A percentile compares a stretch with the other conserved stretches of the same genome.
Conservation (phyloP, 35 echinoderm and acorn worm genomes). For the Hemicentrotus pulcherrimus region DNA sequence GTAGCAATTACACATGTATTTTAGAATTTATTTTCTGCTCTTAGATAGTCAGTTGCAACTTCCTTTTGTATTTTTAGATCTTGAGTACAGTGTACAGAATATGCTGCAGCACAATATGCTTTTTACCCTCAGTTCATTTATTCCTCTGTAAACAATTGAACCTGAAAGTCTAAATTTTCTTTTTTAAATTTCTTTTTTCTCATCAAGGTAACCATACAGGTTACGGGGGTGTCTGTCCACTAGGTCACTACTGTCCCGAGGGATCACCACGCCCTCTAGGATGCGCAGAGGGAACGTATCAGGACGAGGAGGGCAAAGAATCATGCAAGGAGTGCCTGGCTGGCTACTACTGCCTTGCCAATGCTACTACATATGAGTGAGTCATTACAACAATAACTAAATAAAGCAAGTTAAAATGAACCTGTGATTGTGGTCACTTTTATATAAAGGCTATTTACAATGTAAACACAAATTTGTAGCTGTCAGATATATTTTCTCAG, state of each 20-base stretch:
- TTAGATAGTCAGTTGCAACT: too few relatives aligned
- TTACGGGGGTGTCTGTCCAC: conserved; percentile 87
- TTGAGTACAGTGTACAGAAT: too few relatives aligned
- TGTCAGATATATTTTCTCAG: too few relatives aligned
- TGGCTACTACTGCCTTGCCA: conserved; percentile 86
- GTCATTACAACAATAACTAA: not conserved
- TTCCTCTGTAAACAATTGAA: not conserved
- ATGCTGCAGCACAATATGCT: too few relatives aligned
- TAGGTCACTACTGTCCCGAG: conserved; percentile 74
- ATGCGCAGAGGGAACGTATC: conserved; percentile 86
- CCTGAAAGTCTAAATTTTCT: not conserved
- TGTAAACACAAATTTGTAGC: too few relatives aligned
- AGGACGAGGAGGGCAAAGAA: conserved; percentile 83
- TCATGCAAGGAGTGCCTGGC: conserved; percentile 81
- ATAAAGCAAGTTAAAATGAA: too few relatives aligned
- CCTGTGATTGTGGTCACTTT: too few relatives aligned
- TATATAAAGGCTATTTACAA: too few relatives aligned
- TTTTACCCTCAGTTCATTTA: not conserved
- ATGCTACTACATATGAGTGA: conserved; percentile 84
- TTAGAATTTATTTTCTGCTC: not conserved
- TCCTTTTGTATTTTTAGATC: too few relatives aligned
- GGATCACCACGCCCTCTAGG: conserved; percentile 73
- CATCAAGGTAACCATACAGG: conserved; percentile 82
- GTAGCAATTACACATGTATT: not conserved
- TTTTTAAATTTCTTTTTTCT: not conserved